Conservation (phyloP, 2,888 invertebrate species). For the Drosophila heteroneura region DNA sequence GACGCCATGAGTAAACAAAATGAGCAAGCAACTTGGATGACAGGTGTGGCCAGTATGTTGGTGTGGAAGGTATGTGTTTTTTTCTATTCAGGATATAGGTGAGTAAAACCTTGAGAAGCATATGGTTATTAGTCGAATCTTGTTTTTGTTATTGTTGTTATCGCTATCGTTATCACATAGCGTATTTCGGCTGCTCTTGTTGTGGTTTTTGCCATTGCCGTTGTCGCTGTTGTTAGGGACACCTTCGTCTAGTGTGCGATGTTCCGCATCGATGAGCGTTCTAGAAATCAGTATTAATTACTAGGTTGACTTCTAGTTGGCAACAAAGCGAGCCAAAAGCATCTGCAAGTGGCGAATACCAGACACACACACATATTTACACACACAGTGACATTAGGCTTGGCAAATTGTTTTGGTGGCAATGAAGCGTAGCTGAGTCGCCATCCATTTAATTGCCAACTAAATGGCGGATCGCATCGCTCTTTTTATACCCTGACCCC, state of each 20-base stretch:
- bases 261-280: slow-evolving; percentile 63
- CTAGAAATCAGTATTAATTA: slow-evolving; percentile 76
- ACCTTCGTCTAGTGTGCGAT: slow-evolving; percentile 58
- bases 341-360: slow-evolving; percentile 34
- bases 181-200: slow-evolving; percentile 13
- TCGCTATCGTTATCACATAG: slow-evolving; percentile 16
- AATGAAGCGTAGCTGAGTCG: slow-evolving; percentile 22
- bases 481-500: background rate
- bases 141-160: slow-evolving; percentile 36
- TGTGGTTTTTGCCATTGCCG: slow-evolving; percentile 16
- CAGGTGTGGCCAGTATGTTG: background rate
- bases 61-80: background rate
- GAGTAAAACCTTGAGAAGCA: slow-evolving; percentile 46
- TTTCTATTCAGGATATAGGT: background rate
- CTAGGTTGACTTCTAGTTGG: slow-evolving; percentile 67
- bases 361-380: slow-evolving; percentile 15
- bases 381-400: slow-evolving; percentile 3
- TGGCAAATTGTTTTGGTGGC: slow-evolving; percentile 55
- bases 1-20: slow-evolving; percentile 39
- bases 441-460: slow-evolving; percentile 42
- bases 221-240: slow-evolving; percentile 28
- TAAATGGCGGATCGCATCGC: slow-evolving; percentile 48
- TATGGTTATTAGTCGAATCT: slow-evolving; percentile 37
- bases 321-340: slow-evolving; percentile 37
- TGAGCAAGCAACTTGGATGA: slow-evolving; percentile 17